Evolutionary conservation across 2,888 invertebrate species (phyloP).

Genomic region (Campopleginae sp.): DNA sequence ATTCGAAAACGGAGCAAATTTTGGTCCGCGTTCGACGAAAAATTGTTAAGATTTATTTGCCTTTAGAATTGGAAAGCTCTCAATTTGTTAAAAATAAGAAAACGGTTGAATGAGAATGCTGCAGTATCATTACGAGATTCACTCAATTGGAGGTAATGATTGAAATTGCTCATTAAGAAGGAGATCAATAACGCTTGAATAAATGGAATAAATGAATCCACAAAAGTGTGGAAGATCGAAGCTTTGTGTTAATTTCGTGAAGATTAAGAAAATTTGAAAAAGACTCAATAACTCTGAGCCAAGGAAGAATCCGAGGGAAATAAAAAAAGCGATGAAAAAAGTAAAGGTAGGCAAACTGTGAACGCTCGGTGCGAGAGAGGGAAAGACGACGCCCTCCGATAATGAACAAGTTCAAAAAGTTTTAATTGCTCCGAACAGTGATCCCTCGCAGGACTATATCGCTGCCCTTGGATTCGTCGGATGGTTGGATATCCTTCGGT

Average conservation of each 20-base stretch:
- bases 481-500: slow-evolving; percentile 39
- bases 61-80: background rate
- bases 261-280: slow-evolving; percentile 45
- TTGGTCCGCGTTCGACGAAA: background rate
- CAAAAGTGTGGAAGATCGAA: slow-evolving; percentile 28
- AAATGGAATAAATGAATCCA: slow-evolving; percentile 24
- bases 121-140: background rate
- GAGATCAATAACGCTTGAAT: slow-evolving; percentile 8
- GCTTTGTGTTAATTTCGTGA: slow-evolving; percentile 31
- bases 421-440: slow-evolving; percentile 76
- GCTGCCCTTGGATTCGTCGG: background rate
- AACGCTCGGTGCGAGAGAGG: slow-evolving; percentile 21
- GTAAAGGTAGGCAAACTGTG: slow-evolving; percentile 41
- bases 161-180: slow-evolving; percentile 1
- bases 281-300: slow-evolving; percentile 44
- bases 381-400: slow-evolving; percentile 58
- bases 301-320: slow-evolving; percentile 17
- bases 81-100: background rate
- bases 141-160: background rate
- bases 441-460: slow-evolving; percentile 54
- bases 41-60: background rate
- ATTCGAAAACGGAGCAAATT: background rate
- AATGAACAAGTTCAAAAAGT: slow-evolving; percentile 73
- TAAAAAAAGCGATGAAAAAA: slow-evolving; percentile 10
- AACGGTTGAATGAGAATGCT: background rate